A percentile compares a stretch with the other conserved stretches of the same genome.
Evolutionary conservation across 2,113 vertebrate species (phyloP).

Genomic region (Edolisoma coerulescens): DNA sequence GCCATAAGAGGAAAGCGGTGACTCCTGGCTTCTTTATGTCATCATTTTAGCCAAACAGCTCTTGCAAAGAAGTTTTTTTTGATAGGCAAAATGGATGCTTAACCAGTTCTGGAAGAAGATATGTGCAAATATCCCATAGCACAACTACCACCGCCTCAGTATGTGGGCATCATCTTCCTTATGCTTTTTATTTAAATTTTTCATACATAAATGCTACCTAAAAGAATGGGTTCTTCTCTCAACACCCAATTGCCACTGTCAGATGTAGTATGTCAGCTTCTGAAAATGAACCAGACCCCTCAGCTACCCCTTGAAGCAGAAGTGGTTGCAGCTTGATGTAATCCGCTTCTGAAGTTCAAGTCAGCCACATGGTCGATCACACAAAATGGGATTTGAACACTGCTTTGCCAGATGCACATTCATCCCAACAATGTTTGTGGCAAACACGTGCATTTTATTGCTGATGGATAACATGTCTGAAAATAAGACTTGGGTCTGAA

Average conservation of each 20-base stretch:
- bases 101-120: not conserved
- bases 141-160: not conserved
- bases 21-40: not conserved
- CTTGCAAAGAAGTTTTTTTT: not conserved
- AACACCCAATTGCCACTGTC: not conserved
- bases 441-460: not conserved
- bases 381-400: not conserved
- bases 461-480: not conserved
- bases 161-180: not conserved
- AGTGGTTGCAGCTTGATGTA: not conserved
- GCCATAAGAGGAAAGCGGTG: not conserved
- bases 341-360: not conserved
- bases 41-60: not conserved
- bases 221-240: not conserved
- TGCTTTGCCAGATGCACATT: not conserved
- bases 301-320: not conserved
- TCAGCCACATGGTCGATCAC: fast-evolving
- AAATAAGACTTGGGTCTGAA: not conserved
- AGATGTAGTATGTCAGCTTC: not conserved
- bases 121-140: fast-evolving
- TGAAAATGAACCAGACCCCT: not conserved
- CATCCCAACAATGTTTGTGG: not conserved
- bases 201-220: not conserved
- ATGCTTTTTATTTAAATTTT: not conserved
- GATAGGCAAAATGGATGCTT: not conserved